Evolutionary conservation across 2,113 vertebrate genomes (phyloP), one percentile per base, ranked within the genome.

Genomic region (Sinocyclocheilus anshuiensis): DNA sequence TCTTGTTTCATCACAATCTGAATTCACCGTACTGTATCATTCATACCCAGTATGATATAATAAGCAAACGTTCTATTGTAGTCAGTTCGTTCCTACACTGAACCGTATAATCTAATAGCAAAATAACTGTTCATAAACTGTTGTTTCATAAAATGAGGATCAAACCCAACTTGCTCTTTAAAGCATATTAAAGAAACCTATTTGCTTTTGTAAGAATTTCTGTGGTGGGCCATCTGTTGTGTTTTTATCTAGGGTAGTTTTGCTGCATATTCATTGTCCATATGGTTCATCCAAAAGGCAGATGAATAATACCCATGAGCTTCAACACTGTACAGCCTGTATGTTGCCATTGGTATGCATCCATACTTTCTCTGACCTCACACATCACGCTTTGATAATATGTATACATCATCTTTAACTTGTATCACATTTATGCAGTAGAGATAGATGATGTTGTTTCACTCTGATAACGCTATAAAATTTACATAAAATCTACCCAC

Each of bases 271-370:
- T 55, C 59, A 83, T 22, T 74, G 78, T 76, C 55, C 55, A 65
- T 61, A 15, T 22, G 13, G 57, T 86, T 65, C 36, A 72, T 57
- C 8, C 78, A 61, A 77, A 77, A 16, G 77, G 33, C 33, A 61
- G 20, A 61, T 61, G 20, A 79, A 80, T 67, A 67, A 81, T 65
- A 63, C n/a, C 59, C 36, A 65, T 6, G 2, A 65, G 39, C n/a
- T 81, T 87, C 86, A 16, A 55, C 72, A 53, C 45, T 69, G 20
- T 42, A 24, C 75, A 71, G 80, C 48, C 50, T 59, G 45, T 69
- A 83, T 42, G 6, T 65, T 86, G 4, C 82, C 57, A 77, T 83
- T 48, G 85, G 50, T 22, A 65, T 86, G 29, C 45, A 77, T n/a
- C 72, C 24, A 63, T 61, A 69, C 86, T 36, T 59, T 83, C 33